Base-by-base conservation (phyloP, 2,797 vertebrate species). In the Phataginus tricuspis region DNA sequence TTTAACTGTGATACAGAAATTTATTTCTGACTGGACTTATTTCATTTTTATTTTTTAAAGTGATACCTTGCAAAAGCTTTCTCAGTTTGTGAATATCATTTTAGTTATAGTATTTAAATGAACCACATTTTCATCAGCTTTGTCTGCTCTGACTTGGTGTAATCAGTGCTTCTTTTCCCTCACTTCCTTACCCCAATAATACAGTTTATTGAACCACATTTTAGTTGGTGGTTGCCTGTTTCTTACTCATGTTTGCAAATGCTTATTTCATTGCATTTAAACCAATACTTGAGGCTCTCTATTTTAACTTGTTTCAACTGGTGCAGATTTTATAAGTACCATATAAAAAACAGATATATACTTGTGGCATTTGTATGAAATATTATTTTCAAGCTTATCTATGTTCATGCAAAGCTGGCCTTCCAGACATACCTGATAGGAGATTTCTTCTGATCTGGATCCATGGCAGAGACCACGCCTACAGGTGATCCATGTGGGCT, bases 381-480 rank as follows among this genome's bases (percentile, higher is more conserved):
- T 5, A 13, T 69, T 29, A 59, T 63, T 39, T 64, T 39, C 6
- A 79, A 29, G 13, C 6, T 29, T 49, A 10, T 25, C 9, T 21
- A 3, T 31, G 4, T 61, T 49, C 15, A 64, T 4, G 15, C 15
- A 39, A 77, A 51, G 51, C 8, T 83, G 45, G 55, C 11, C 0
- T 77, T 21, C 8, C 7, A 78, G 1, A 80, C 49, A 3, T 99
- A 99, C 99, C 99, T 99, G 98, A 99, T 95, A 61, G 99, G 98
- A 95, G 98, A 99, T 92, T 98, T 98, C 79, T 96, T 98, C 5
- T 95, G 80, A 89, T 99, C 99, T 39, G 98, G 99, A 97, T 99
- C 99, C 98, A 95, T 98, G 92, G 99, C 99, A 29, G 97, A 98
- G 2, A 99, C 98, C 0, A 37, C 25, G 25, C 99, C 99, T 31